Evolutionary conservation across 1,140 invertebrate species (phyloP).

Genomic region (Drosophila tani): DNA sequence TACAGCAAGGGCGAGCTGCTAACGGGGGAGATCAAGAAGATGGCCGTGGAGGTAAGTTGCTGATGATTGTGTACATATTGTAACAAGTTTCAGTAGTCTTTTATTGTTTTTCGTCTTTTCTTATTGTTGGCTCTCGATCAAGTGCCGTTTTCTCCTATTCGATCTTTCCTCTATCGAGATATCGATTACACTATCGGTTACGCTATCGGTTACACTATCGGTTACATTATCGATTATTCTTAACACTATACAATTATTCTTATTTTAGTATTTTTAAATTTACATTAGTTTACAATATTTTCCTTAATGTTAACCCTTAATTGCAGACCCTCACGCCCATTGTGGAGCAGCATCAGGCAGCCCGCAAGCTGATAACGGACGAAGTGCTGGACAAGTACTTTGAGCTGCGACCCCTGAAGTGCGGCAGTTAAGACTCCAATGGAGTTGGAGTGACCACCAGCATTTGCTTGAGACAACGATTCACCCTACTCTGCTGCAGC

Average conservation of each 20-base stretch:
- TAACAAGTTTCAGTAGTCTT: too few relatives aligned
- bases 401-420: slow-evolving; percentile 92
- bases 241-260: too few relatives aligned
- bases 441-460: neutral
- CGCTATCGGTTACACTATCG: too few relatives aligned
- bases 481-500: slow-evolving; percentile 10
- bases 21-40: slow-evolving; percentile 97
- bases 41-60: slow-evolving; percentile 89
- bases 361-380: slow-evolving; percentile 93
- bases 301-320: neutral
- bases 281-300: too few relatives aligned
- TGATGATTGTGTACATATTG: too few relatives aligned
- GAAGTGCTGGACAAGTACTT: slow-evolving; percentile 94
- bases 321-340: slow-evolving; percentile 87
- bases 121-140: too few relatives aligned
- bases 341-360: slow-evolving; percentile 93
- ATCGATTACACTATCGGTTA: too few relatives aligned
- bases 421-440: slow-evolving; percentile 52
- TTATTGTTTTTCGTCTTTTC: too few relatives aligned
- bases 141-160: too few relatives aligned
- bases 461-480: slow-evolving; percentile 44
- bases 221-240: too few relatives aligned
- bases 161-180: too few relatives aligned
- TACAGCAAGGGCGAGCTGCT: slow-evolving; percentile 96
- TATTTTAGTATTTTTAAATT: too few relatives aligned